Percentiles rank a stretch among this genome's conserved stretches.
Evolutionary conservation across 2,797 vertebrate genomes (phyloP).

Genomic region (Thripadectes ignobilis): DNA sequence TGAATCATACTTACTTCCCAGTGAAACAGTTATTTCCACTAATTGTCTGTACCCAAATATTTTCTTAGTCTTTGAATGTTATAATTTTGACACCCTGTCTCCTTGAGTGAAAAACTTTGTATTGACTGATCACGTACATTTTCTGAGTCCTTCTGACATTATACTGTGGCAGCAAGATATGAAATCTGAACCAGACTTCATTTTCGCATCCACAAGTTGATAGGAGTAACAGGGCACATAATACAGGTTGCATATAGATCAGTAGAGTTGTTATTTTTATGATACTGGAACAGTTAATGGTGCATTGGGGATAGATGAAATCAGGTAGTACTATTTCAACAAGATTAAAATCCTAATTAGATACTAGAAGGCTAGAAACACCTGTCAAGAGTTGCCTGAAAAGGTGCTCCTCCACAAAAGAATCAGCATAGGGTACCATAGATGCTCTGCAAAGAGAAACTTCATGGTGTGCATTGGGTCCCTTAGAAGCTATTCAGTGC

Average conservation of each 20-base stretch:
- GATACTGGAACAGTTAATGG: neutral
- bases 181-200: neutral
- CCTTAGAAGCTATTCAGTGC: neutral
- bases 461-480: neutral
- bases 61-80: neutral
- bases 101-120: neutral
- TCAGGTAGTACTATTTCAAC: neutral
- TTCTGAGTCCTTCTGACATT: neutral
- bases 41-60: neutral
- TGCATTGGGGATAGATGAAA: neutral
- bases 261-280: neutral
- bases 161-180: neutral
- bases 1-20: constrained; percentile 20
- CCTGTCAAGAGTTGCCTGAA: neutral
- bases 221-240: neutral
- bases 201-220: neutral
- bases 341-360: neutral
- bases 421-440: neutral
- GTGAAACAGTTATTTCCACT: neutral
- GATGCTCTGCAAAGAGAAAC: neutral
- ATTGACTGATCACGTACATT: neutral
- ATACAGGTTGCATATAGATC: neutral
- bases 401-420: neutral
- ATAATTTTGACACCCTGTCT: neutral
- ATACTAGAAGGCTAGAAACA: neutral